Conservation (phyloP, 2,113 vertebrate genomes). For the Diadophis punctatus region DNA sequence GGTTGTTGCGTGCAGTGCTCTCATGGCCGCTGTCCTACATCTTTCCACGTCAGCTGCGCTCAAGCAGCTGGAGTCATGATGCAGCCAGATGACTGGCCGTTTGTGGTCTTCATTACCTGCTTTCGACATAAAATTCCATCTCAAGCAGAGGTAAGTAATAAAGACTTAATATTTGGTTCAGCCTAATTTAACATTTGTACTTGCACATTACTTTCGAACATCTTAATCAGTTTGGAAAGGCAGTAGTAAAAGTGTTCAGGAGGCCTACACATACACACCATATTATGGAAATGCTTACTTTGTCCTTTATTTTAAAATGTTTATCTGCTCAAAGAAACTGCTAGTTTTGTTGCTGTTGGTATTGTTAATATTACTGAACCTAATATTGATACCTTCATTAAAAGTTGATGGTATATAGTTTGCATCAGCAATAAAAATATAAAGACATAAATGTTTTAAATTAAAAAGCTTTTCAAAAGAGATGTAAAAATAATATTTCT, state of each 20-base stretch:
- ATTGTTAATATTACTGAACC: background rate
- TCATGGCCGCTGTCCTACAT: conserved; percentile 93
- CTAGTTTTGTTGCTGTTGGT: background rate
- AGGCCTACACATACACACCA: background rate
- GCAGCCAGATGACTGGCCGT: conserved; percentile 97
- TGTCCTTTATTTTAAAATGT: background rate
- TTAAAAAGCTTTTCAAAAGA: background rate
- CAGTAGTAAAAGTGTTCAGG: background rate
- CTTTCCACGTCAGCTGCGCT: conserved; percentile 94
- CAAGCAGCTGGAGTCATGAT: conserved; percentile 94
- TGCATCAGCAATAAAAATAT: background rate
- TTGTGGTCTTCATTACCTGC: conserved; percentile 95
- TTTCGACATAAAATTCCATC: conserved; percentile 89
- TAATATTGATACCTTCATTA: background rate
- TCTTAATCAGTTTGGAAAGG: background rate
- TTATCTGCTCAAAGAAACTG: background rate
- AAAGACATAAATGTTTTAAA: background rate
- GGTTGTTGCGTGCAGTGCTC: conserved; percentile 97
- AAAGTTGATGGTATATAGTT: background rate
- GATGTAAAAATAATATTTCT: background rate
- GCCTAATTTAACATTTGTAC: background rate
- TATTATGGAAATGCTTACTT: background rate
- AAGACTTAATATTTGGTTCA: background rate
- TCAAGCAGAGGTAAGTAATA: conserved; percentile 80
- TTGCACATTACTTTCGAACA: background rate